A percentile compares a stretch with the other conserved stretches of the same genome.
These are phyloP conservation scores for Lasioglossum villosulum DNA, from an alignment of 2,888 invertebrate genomes.

Conservation along the genomic window DNA sequence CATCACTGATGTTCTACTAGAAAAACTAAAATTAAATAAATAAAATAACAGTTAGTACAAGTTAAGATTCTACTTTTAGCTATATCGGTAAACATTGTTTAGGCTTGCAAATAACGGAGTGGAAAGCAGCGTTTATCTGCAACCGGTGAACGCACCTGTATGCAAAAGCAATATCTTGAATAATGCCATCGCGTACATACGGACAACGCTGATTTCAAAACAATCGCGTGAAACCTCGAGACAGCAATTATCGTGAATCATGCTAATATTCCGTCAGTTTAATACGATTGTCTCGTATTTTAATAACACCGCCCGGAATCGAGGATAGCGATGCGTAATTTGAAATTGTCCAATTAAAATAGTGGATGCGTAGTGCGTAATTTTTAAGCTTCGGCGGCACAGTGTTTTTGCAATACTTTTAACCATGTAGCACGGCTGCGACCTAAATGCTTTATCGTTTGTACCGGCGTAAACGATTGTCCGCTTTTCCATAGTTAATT, in stretches of 20 bases:
- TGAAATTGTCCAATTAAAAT: slow-evolving; percentile 32
- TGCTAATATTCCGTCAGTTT: slow-evolving; percentile 41
- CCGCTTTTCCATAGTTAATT: not conserved
- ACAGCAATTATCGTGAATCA: slow-evolving; percentile 69
- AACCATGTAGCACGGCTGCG: too few species aligned
- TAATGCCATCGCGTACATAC: slow-evolving; percentile 13
- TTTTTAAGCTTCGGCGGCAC: not conserved
- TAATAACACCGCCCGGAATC: slow-evolving; percentile 50
- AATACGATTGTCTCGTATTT: slow-evolving; percentile 56
- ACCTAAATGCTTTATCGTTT: not conserved
- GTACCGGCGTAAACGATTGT: not conserved
- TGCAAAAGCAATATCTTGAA: slow-evolving; percentile 3
- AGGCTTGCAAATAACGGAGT: not conserved
- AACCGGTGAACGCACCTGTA: not conserved
- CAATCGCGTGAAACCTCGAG: slow-evolving; percentile 66
- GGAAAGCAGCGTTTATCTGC: slow-evolving; percentile 2
- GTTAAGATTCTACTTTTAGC: not conserved
- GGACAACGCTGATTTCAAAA: slow-evolving; percentile 54
- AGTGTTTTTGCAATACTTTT: not conserved
- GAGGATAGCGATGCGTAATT: slow-evolving; percentile 48
- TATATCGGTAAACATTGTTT: not conserved
- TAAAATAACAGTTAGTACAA: not conserved
- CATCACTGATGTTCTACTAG: not conserved
- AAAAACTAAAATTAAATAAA: not conserved
- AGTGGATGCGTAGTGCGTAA: not conserved